Base-by-base conservation (phyloP, 1,140 invertebrate genomes). In the Penaeus indicus region DNA sequence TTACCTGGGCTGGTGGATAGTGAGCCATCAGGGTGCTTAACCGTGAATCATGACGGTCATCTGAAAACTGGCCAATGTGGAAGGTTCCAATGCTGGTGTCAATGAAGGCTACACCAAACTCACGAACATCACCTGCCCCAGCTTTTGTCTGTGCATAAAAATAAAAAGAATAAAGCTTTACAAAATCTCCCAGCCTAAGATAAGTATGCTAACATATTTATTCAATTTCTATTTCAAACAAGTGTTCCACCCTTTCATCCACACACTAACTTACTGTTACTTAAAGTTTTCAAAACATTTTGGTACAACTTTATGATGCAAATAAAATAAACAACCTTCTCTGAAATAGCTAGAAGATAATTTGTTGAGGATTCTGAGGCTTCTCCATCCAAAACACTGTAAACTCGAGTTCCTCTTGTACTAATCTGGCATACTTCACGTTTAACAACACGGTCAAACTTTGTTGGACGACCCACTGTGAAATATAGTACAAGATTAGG, bases 1-100 rank as follows among this genome's bases (percentile, higher is more conserved):
- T 90, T 94, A 98, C 97, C 94, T 99, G 95, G 64, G 95, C 95
- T 21, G 98, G 97, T 89, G 96, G 96, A 93, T 97, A 95, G 93
- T 98, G 97, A 11, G 98, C 96, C 69, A 99, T 92, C 11, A 99
- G 93, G 1, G 98, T 98, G 63, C 98, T 93, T 11, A 99, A 92
- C 77, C 97, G 94, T 0, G 98, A 99, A 79, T 95, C 96, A 92
- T 97, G 96, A 69, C 96, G 95, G 93, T 99, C 98, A 93, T 99
- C 99, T 79, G 94, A 92, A 93, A 99, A 99, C 93, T 99, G 97
- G 0, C 97, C 96, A 75, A 99, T 92, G 93, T 97, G 94, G 92
- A 99, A 98, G 87, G 95, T 95, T 19, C 98, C 98, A 92, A 99
- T 96, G 0, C 97, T 97, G 0, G 98, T 98, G 92, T 99, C 98